phyloP scores from a whole-genome alignment of 2,888 invertebrate genomes.

The Hypolimnas misippus region DNA sequence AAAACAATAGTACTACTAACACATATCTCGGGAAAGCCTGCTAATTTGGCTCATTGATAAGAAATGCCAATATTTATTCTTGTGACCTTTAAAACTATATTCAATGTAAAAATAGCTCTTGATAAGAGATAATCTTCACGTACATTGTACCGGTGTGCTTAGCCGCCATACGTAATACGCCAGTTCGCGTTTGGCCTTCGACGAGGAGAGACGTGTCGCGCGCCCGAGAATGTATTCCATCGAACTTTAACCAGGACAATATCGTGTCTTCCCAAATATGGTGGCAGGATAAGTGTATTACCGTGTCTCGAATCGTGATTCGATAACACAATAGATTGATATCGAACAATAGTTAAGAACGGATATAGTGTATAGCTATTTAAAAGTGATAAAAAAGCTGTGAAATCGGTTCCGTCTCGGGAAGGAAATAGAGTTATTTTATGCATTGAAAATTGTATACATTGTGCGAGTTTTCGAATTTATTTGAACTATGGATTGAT shows the following conservation, averaged over 20 bases:
- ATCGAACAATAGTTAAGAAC: slow-evolving; percentile 30
- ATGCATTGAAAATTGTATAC: slow-evolving; percentile 20
- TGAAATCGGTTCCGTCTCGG: slow-evolving; percentile 30
- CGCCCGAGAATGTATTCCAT: slow-evolving; percentile 28
- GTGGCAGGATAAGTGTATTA: slow-evolving; percentile 44
- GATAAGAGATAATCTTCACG: slow-evolving; percentile 46
- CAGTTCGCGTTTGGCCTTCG: slow-evolving; percentile 42
- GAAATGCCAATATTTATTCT: slow-evolving; percentile 20
- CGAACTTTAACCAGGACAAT: slow-evolving; percentile 39
- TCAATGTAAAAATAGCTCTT: slow-evolving; percentile 40
- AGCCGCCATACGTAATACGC: slow-evolving; percentile 26
- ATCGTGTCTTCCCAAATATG: slow-evolving; percentile 40
- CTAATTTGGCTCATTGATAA: slow-evolving; percentile 17
- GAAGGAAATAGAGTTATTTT: slow-evolving; percentile 33
- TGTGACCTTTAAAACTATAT: slow-evolving; percentile 32
- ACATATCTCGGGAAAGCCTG: slow-evolving; percentile 1
- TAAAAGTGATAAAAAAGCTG: slow-evolving; percentile 39
- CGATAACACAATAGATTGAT: slow-evolving; percentile 39
- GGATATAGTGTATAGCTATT: slow-evolving; percentile 34
- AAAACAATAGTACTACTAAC: not conserved
- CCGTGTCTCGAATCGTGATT: slow-evolving; percentile 47
- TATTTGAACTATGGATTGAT: slow-evolving; percentile 19
- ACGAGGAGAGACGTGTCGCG: slow-evolving; percentile 35
- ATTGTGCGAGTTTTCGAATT: slow-evolving; percentile 16
- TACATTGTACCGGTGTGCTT: slow-evolving; percentile 17